phyloP scores from a whole-genome alignment of 2,113 vertebrate genomes.

The Colistium nudipinnis region DNA sequence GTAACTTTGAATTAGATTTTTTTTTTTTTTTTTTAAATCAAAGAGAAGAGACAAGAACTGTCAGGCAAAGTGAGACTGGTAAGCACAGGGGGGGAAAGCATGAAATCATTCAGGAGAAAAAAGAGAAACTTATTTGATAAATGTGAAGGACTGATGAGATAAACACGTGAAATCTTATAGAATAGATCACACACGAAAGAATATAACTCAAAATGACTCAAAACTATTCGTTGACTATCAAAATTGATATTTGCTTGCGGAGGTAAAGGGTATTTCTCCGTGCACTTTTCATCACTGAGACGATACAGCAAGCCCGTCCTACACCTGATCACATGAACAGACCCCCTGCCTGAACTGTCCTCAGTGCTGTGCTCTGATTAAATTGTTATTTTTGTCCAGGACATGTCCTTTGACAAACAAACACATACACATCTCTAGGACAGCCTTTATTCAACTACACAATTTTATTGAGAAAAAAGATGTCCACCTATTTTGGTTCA shows the following conservation, averaged over 20 bases:
- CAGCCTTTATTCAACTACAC: too few species aligned
- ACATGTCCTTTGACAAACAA: neutral
- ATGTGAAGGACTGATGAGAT: neutral
- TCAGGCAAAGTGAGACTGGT: neutral
- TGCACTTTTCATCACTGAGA: neutral
- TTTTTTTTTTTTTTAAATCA: too few species aligned
- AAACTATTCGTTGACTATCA: neutral
- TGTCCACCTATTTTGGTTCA: too few species aligned
- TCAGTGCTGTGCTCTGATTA: neutral
- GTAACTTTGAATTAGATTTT: neutral
- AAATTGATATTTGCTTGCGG: neutral
- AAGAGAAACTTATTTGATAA: neutral
- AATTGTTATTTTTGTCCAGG: too few species aligned
- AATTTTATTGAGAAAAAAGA: too few species aligned
- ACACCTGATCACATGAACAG: conserved; percentile 9
- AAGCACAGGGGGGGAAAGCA: neutral
- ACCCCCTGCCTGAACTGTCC: conserved; percentile 7
- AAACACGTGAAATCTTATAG: neutral
- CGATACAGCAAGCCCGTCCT: neutral
- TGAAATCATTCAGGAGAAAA: neutral
- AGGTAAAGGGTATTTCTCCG: neutral
- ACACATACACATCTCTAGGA: too few species aligned
- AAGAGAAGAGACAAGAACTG: too few species aligned
- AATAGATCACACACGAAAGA: neutral
- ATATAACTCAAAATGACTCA: neutral